Conservation (phyloP, 2,113 vertebrate genomes). For the Ammospiza caudacuta region DNA sequence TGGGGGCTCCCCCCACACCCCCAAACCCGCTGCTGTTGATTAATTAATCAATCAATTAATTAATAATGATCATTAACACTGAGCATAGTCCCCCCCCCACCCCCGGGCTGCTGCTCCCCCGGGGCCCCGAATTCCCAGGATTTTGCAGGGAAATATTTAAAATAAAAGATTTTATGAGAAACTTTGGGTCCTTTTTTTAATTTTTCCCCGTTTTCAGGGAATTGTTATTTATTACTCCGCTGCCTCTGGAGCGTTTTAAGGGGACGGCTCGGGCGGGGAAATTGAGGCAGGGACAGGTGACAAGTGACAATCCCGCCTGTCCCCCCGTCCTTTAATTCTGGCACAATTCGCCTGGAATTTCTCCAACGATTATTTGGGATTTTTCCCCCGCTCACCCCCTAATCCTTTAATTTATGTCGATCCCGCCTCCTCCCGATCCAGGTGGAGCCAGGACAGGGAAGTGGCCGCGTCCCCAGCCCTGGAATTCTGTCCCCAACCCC, state of each 20-base stretch:
- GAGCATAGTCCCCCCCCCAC: not conserved
- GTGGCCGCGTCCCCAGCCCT: not conserved
- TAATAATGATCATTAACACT: not conserved
- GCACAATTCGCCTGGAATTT: not conserved
- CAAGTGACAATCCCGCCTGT: not conserved
- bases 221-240: not conserved
- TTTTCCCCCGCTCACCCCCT: not conserved
- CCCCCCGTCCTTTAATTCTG: not conserved
- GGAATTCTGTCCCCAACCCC: not conserved
- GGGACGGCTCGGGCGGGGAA: not conserved
- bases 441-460: not conserved
- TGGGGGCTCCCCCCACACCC: not conserved
- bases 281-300: not conserved
- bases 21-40: not conserved
- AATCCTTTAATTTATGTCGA: not conserved
- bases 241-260: not conserved
- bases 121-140: not conserved
- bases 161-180: slow-evolving; percentile 47
- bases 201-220: not conserved
- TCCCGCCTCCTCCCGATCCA: not conserved
- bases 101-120: not conserved
- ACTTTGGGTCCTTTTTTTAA: not conserved
- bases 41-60: not conserved
- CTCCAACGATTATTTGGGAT: not conserved
- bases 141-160: slow-evolving; percentile 43